phyloP scores from a whole-genome alignment of 2,888 invertebrate species.

The Odontocolon sp. region DNA sequence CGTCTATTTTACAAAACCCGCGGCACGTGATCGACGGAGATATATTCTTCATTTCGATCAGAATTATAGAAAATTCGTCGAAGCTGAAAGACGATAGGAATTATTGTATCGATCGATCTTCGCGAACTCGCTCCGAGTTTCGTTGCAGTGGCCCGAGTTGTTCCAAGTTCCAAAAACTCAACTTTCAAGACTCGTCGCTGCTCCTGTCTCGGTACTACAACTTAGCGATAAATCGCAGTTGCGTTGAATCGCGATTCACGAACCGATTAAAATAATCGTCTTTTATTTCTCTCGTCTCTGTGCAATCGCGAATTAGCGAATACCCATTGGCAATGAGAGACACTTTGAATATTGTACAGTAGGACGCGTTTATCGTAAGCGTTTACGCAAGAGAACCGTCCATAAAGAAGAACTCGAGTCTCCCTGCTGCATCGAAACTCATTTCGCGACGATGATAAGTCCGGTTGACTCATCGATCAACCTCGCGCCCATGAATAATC shows the following conservation, averaged over 20 bases:
- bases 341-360: conserved; percentile 19
- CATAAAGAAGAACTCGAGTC: conserved; percentile 23
- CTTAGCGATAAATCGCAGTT: background rate
- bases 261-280: conserved; percentile 10
- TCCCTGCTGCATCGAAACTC: conserved; percentile 2
- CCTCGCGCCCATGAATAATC: background rate
- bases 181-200: background rate
- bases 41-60: background rate
- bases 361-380: background rate
- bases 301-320: background rate
- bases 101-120: too few species aligned
- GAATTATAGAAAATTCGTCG: background rate
- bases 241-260: conserved; percentile 19
- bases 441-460: too few species aligned
- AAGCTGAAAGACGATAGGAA: too few species aligned
- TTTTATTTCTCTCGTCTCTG: conserved; percentile 4
- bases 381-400: conserved; percentile 39
- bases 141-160: too few species aligned
- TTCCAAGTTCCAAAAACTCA: too few species aligned
- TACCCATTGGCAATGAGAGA: background rate
- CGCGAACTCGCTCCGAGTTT: too few species aligned
- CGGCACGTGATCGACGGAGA: too few species aligned
- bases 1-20: too few species aligned
- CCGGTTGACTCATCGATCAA: background rate
- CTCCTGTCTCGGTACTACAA: conserved; percentile 3